Evolutionary conservation across 2,888 invertebrate species (phyloP).

Genomic region (Rotaria socialis): DNA sequence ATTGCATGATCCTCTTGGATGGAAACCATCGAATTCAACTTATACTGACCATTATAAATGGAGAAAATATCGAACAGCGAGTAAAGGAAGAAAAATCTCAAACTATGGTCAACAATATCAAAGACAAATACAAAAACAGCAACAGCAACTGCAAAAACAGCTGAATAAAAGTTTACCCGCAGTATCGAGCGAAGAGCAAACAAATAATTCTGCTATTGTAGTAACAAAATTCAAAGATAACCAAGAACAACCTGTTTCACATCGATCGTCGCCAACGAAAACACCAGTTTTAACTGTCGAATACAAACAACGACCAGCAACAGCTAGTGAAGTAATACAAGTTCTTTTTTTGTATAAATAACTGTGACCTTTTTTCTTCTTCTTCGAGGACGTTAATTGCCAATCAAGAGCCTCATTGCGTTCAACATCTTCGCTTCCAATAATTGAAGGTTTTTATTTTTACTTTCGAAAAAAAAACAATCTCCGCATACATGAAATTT

Average conservation of each 20-base stretch:
- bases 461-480: not conserved
- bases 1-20: slow-evolving; percentile 9
- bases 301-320: not conserved
- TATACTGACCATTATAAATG: slow-evolving; percentile 31
- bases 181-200: not conserved
- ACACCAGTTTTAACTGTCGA: not conserved
- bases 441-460: not conserved
- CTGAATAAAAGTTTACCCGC: not conserved
- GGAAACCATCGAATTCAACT: not conserved
- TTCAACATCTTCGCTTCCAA: not conserved
- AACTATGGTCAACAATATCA: not conserved
- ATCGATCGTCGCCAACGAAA: not conserved
- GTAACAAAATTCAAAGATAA: not conserved
- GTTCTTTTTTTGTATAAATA: not conserved
- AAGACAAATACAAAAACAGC: not conserved
- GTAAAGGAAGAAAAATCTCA: not conserved
- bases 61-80: not conserved
- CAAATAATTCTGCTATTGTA: not conserved
- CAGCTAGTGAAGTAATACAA: not conserved
- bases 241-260: not conserved
- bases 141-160: not conserved
- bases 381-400: not conserved
- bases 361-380: not conserved
- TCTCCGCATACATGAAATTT: too few species aligned
- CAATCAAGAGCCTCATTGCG: not conserved